phyloP scores from a whole-genome alignment of 2,113 vertebrate species.

The Pelvicachromis taeniatus region DNA sequence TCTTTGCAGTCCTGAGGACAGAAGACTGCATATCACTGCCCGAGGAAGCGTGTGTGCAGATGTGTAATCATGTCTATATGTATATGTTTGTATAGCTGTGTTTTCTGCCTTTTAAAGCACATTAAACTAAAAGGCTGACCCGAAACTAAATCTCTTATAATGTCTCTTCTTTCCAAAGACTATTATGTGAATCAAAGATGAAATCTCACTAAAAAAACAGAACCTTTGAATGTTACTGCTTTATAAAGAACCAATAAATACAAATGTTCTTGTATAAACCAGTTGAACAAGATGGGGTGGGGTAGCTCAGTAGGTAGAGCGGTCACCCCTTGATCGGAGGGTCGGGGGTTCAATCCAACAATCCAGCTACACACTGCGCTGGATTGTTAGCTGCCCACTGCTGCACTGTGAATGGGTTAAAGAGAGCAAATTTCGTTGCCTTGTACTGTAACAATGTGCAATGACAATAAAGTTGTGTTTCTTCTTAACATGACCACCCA shows the following conservation, averaged over 20 bases:
- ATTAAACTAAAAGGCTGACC: background rate
- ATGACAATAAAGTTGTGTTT: too few species aligned
- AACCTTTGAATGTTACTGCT: background rate
- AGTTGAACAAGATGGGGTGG: too few species aligned
- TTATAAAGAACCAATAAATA: background rate
- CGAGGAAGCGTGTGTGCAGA: background rate
- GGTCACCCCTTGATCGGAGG: too few species aligned
- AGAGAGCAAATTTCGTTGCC: too few species aligned
- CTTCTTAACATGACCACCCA: background rate
- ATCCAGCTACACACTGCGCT: too few species aligned
- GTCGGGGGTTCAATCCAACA: too few species aligned
- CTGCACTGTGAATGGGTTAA: too few species aligned
- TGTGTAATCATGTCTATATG: background rate
- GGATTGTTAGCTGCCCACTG: too few species aligned
- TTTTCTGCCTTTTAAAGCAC: background rate
- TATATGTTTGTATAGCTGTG: background rate
- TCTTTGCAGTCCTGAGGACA: slow-evolving; percentile 34
- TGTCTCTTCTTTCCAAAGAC: background rate
- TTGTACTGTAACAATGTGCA: too few species aligned
- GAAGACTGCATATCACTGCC: slow-evolving; percentile 12
- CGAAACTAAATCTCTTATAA: fast-evolving
- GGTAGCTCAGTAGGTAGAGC: too few species aligned
- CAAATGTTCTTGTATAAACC: background rate
- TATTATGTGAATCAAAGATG: background rate
- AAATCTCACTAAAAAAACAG: background rate